phyloP scores from a whole-genome alignment of 2,797 vertebrate species.

The Tragelaphus eurycerus region DNA sequence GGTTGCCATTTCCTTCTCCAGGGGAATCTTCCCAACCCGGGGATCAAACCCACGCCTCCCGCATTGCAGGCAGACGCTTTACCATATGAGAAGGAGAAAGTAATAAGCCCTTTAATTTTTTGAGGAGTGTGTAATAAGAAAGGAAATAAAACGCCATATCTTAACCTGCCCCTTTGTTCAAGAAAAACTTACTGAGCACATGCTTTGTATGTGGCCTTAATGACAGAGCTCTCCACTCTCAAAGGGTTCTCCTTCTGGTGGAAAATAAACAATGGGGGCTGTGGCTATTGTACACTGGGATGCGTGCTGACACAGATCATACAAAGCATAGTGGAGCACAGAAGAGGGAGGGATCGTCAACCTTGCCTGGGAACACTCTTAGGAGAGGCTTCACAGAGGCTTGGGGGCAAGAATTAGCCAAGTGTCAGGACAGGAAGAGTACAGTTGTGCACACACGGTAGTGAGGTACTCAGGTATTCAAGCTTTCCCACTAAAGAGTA shows the following conservation, averaged over 20 bases:
- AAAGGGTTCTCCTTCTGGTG: background rate
- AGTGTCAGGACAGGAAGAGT: background rate
- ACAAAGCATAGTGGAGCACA: background rate
- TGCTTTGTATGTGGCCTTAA: background rate
- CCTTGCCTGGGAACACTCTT: background rate
- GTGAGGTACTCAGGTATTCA: background rate
- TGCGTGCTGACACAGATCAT: background rate
- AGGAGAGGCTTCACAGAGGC: background rate
- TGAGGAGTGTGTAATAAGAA: background rate
- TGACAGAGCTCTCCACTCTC: background rate
- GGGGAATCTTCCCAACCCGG: background rate
- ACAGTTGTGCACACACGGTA: background rate
- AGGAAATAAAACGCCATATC: background rate
- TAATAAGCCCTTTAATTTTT: background rate
- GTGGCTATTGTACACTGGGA: background rate
- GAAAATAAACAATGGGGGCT: background rate
- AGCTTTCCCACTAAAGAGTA: background rate
- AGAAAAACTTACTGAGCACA: background rate
- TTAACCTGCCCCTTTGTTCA: background rate
- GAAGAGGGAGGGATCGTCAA: background rate
- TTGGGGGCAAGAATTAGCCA: background rate
- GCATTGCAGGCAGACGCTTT: background rate
- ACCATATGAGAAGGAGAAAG: background rate
- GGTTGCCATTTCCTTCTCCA: background rate
- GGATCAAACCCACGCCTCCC: background rate